Conservation (phyloP, 2,888 invertebrate species). For the Aplocera efformata region DNA sequence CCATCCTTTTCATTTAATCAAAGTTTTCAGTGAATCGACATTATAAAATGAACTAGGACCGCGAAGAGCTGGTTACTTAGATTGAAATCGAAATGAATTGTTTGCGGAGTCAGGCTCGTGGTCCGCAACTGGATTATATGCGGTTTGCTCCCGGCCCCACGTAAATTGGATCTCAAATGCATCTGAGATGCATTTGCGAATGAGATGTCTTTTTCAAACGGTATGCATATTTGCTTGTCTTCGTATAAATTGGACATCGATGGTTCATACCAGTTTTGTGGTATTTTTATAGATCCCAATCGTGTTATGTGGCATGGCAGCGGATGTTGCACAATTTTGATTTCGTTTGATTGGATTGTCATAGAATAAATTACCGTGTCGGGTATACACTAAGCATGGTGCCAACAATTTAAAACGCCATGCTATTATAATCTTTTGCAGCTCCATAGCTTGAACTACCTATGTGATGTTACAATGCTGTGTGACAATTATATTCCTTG, state of each 20-base stretch:
- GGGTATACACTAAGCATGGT: slow-evolving; percentile 7
- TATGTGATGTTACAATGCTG: too few relatives aligned
- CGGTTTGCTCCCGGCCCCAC: slow-evolving; percentile 50
- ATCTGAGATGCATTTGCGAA: too few relatives aligned
- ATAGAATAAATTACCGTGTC: slow-evolving; percentile 16
- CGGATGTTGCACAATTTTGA: slow-evolving; percentile 18
- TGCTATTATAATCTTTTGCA: too few relatives aligned
- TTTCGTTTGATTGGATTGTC: slow-evolving; percentile 19
- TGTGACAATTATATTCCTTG: background rate
- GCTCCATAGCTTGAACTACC: too few relatives aligned
- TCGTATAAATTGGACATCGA: slow-evolving; percentile 7
- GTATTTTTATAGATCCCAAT: slow-evolving; percentile 14
- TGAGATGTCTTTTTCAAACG: slow-evolving; percentile 60
- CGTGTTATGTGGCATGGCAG: slow-evolving; percentile 5
- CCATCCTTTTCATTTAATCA: background rate
- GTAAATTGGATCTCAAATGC: slow-evolving; percentile 69
- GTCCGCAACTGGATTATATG: slow-evolving; percentile 51
- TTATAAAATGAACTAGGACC: slow-evolving; percentile 28
- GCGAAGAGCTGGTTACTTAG: slow-evolving; percentile 44
- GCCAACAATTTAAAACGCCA: too few relatives aligned
- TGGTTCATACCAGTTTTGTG: slow-evolving; percentile 10
- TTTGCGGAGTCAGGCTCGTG: slow-evolving; percentile 54
- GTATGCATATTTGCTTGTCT: slow-evolving; percentile 39
- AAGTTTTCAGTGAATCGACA: slow-evolving; percentile 13
- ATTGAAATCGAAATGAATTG: slow-evolving; percentile 73